phyloP scores from a whole-genome alignment of 2,888 invertebrate species.

The Xanthostigma xanthostigma region DNA sequence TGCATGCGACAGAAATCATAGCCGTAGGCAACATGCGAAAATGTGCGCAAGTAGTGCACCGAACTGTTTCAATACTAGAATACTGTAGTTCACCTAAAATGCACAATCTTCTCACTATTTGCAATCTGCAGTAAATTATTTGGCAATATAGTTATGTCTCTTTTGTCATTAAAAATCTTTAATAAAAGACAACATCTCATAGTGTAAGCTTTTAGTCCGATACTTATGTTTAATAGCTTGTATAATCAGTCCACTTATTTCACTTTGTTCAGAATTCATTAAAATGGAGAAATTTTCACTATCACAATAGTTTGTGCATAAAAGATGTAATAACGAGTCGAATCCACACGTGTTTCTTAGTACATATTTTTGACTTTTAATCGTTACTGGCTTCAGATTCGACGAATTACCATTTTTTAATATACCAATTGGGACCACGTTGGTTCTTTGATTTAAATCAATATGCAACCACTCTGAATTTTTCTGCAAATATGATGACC shows the following conservation, averaged over 20 bases:
- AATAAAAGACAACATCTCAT: too few relatives aligned
- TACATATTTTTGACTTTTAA: slow-evolving; percentile 1
- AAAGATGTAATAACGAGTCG: slow-evolving; percentile 5
- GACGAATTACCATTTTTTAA: slow-evolving; percentile 6
- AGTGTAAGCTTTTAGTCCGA: too few relatives aligned
- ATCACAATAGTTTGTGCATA: slow-evolving; percentile 5
- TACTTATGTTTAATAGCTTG: slow-evolving; percentile 1
- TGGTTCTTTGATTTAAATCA: slow-evolving; percentile 3
- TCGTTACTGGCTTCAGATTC: slow-evolving; percentile 5
- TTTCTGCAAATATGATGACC: slow-evolving; percentile 6
- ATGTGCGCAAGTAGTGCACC: too few relatives aligned
- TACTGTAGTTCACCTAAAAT: too few relatives aligned
- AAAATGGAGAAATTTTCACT: slow-evolving; percentile 2
- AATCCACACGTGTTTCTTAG: slow-evolving; percentile 7
- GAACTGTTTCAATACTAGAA: too few relatives aligned
- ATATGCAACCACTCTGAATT: slow-evolving; percentile 8
- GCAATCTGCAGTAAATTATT: too few relatives aligned
- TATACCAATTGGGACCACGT: slow-evolving; percentile 7
- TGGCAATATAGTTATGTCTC: too few relatives aligned
- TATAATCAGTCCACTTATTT: slow-evolving; percentile 1
- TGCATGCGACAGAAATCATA: too few relatives aligned
- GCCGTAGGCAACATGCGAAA: too few relatives aligned
- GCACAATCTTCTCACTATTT: too few relatives aligned
- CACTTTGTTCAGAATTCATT: slow-evolving; percentile 1
- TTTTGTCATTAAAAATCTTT: too few relatives aligned